Evolutionary conservation across 2,113 vertebrate genomes (phyloP).

Genomic region (Crotophaga sulcirostris): DNA sequence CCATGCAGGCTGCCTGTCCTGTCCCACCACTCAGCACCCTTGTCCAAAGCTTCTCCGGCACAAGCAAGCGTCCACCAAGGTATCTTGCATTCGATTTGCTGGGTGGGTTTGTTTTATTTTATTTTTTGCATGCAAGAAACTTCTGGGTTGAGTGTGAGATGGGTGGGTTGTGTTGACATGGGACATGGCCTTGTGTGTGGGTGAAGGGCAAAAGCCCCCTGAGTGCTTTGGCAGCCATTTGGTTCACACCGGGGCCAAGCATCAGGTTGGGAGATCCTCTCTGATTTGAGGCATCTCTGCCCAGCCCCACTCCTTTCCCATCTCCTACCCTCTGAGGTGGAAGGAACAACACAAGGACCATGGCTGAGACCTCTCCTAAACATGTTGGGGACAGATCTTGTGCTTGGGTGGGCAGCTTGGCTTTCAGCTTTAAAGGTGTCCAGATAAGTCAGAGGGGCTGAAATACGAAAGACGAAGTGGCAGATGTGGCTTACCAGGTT

Average conservation of each 20-base stretch:
- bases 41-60: neutral
- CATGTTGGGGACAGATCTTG: accelerated
- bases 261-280: neutral
- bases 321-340: accelerated
- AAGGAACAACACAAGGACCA: neutral
- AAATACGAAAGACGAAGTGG: neutral
- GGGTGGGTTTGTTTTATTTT: neutral
- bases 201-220: neutral
- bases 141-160: neutral
- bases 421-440: conserved; percentile 2
- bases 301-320: neutral
- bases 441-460: conserved; percentile 1
- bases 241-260: neutral
- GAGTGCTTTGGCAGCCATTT: accelerated
- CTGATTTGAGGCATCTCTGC: neutral
- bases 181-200: accelerated
- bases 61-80: neutral
- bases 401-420: conserved; percentile 7
- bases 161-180: neutral
- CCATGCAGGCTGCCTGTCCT: neutral
- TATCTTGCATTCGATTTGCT: neutral
- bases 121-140: neutral
- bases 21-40: neutral
- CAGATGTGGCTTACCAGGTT: conserved; percentile 5
- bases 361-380: neutral